Evolutionary conservation across 2,888 invertebrate genomes (phyloP).

Genomic region (Hedychridium roseum): DNA sequence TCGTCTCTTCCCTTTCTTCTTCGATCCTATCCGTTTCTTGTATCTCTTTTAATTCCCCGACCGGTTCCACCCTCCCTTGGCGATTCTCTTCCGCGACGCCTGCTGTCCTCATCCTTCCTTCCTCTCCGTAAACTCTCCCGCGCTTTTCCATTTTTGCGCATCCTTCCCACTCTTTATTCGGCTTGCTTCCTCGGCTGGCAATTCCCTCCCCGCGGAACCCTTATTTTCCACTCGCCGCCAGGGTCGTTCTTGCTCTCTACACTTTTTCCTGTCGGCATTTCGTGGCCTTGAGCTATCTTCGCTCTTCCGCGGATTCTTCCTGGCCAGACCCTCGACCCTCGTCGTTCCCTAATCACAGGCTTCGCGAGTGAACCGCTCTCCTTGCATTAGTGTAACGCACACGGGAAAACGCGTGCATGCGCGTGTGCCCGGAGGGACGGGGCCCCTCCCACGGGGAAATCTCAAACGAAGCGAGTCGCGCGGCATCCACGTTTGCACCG

Average conservation of each 20-base stretch:
- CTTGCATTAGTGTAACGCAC: constrained; percentile 4
- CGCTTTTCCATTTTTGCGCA: not conserved
- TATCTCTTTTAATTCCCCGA: not conserved
- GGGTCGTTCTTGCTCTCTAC: too few relatives aligned
- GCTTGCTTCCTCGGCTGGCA: too few relatives aligned
- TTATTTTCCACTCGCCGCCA: too few relatives aligned
- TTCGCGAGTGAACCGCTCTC: constrained; percentile 22
- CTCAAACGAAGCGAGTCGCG: constrained; percentile 4
- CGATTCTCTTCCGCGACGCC: not conserved
- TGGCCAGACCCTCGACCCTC: too few relatives aligned
- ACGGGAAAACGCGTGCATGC: too few relatives aligned
- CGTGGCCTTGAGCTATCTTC: too few relatives aligned
- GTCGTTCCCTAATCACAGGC: constrained; percentile 33
- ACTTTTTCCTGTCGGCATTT: too few relatives aligned
- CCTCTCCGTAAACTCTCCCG: not conserved
- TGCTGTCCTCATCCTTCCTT: not conserved
- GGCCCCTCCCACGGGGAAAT: constrained; percentile 12
- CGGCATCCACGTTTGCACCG: constrained; percentile 12
- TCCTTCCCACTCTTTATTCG: constrained; percentile 7
- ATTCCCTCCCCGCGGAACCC: too few relatives aligned
- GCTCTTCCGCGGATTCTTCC: too few relatives aligned
- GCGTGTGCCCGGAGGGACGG: too few relatives aligned
- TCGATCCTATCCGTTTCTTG: not conserved
- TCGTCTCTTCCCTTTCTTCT: not conserved
- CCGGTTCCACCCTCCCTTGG: constrained; percentile 4